These are phyloP conservation scores for Aricia agestis DNA, from an alignment of 1,140 invertebrate species.

Conservation along the genomic window DNA sequence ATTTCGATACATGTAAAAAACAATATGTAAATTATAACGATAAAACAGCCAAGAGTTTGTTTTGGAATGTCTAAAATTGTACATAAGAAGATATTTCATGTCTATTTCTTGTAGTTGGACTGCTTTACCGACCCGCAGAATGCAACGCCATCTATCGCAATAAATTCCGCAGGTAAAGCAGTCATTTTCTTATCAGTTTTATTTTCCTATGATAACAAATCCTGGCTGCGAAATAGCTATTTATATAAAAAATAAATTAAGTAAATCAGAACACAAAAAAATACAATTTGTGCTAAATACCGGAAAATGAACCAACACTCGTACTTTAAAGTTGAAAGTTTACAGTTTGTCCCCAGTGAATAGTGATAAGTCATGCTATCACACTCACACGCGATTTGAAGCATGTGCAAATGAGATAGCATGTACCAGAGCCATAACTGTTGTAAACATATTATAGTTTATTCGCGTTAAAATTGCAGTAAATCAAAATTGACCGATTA, in stretches of 20 bases:
- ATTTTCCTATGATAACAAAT: background rate
- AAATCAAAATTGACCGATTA: too few species aligned
- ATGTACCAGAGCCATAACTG: background rate
- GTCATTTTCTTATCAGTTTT: background rate
- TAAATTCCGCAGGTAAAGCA: background rate
- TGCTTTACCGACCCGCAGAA: background rate
- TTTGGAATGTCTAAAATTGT: slow-evolving; percentile 4
- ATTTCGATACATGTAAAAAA: background rate
- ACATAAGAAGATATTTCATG: background rate
- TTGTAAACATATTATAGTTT: background rate
- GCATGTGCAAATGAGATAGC: too few species aligned
- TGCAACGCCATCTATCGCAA: background rate
- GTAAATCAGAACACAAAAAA: slow-evolving; percentile 13
- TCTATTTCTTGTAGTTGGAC: too few species aligned
- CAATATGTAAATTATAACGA: background rate
- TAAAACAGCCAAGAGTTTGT: background rate
- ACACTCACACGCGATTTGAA: too few species aligned
- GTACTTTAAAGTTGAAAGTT: background rate
- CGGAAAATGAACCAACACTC: background rate
- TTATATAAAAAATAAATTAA: slow-evolving; percentile 10
- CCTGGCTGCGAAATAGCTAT: slow-evolving; percentile 5
- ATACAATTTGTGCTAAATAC: slow-evolving; percentile 5
- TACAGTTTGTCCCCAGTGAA: too few species aligned
- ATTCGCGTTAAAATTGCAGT: too few species aligned
- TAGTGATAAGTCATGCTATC: too few species aligned